Evolutionary conservation across 2,888 invertebrate species (phyloP).

Genomic region (Drosophila putrida): DNA sequence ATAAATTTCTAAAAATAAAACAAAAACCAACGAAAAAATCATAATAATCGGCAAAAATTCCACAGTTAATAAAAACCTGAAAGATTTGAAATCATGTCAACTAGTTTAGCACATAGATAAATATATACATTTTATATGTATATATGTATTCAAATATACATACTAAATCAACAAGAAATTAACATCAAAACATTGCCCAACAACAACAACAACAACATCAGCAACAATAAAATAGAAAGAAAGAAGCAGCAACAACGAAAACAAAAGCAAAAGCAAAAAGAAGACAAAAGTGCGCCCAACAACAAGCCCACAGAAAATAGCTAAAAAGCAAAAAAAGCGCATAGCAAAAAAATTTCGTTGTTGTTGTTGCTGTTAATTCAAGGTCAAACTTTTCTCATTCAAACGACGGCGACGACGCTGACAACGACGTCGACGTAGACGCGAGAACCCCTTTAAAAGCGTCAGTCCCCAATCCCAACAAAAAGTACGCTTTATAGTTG

Average conservation of each 20-base stretch:
- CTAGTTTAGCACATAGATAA: constrained; percentile 37
- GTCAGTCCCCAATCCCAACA: constrained; percentile 29
- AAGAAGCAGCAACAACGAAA: background rate
- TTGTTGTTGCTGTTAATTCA: constrained; percentile 70
- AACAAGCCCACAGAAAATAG: constrained; percentile 39
- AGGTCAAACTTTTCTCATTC: constrained; percentile 84
- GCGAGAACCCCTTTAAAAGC: constrained; percentile 66
- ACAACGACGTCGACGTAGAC: constrained; percentile 26
- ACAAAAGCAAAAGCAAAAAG: constrained; percentile 8
- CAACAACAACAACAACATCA: constrained; percentile 13
- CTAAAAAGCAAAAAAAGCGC: constrained; percentile 62
- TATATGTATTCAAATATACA: background rate
- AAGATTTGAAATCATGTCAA: constrained; percentile 23
- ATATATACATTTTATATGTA: constrained; percentile 9
- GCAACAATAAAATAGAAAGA: constrained; percentile 3
- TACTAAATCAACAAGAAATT: constrained; percentile 29
- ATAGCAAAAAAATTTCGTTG: constrained; percentile 59
- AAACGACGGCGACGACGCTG: constrained; percentile 44
- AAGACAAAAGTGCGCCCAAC: constrained; percentile 32
- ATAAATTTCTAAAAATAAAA: constrained; percentile 17
- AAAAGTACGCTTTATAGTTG: constrained; percentile 75
- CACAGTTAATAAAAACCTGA: constrained; percentile 31
- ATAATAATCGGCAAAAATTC: constrained; percentile 14
- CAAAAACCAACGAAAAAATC: background rate
- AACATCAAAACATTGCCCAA: constrained; percentile 23